Percentiles rank a stretch among this genome's conserved stretches.
phyloP scores from a whole-genome alignment of 2,113 vertebrate genomes.

The Orthonyx spaldingii region DNA sequence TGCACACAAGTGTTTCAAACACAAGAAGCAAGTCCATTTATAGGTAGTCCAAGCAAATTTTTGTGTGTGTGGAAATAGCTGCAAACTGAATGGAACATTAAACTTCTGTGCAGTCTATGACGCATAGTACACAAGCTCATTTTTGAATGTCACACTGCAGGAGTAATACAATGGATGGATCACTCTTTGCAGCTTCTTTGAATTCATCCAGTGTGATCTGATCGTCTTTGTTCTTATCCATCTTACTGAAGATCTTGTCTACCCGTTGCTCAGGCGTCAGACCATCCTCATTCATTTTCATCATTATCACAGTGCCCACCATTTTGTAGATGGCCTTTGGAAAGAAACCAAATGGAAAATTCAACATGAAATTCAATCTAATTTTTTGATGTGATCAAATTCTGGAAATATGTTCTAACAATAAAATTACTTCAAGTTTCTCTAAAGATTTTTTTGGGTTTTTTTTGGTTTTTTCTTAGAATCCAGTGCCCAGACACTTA shows the following conservation, averaged over 20 bases:
- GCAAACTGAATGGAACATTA: constrained; percentile 98
- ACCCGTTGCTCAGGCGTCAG: constrained; percentile 95
- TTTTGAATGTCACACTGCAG: constrained; percentile 99
- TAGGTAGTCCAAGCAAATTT: constrained; percentile 96
- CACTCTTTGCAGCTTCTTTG: constrained; percentile 98
- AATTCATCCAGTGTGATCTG: constrained; percentile 98
- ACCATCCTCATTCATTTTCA: constrained; percentile 99
- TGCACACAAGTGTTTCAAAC: constrained; percentile 99
- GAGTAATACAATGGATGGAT: constrained; percentile 98
- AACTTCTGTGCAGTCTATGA: constrained; percentile 90
- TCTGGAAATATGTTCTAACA: not conserved
- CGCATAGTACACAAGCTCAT: constrained; percentile 76
- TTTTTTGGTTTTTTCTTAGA: not conserved
- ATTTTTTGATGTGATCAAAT: not conserved
- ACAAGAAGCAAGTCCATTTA: constrained; percentile 99
- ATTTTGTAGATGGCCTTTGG: constrained; percentile 97
- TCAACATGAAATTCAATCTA: not conserved
- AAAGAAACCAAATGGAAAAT: constrained; percentile 12
- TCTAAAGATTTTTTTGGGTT: rapidly evolving
- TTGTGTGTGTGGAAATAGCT: constrained; percentile 83
- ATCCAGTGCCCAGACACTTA: not conserved
- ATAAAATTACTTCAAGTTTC: not conserved
- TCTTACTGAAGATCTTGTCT: constrained; percentile 99
- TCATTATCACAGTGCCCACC: constrained; percentile 99
- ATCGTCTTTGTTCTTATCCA: constrained; percentile 99